A percentile compares a stretch with the other conserved stretches of the same genome.
phyloP scores from a whole-genome alignment of 1,140 invertebrate species.

The Chrysoperla carnea region DNA sequence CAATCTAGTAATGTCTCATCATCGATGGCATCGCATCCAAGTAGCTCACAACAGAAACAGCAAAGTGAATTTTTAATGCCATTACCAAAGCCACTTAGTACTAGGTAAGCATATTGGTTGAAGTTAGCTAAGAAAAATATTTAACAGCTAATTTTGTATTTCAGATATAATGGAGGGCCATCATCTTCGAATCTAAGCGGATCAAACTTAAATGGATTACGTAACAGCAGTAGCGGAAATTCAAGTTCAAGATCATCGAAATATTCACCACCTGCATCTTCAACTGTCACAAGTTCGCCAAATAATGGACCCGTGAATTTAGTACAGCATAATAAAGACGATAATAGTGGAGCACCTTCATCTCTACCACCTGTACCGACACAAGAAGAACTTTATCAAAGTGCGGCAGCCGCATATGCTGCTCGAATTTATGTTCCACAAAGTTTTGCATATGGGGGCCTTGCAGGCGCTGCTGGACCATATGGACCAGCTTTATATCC shows the following conservation, averaged over 20 bases:
- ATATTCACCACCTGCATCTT: constrained; percentile 9
- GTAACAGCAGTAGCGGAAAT: too few relatives aligned
- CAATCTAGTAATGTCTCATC: neutral
- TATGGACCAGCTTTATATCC: neutral
- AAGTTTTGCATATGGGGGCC: neutral
- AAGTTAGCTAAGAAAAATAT: neutral
- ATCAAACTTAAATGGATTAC: too few relatives aligned
- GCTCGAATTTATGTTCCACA: neutral
- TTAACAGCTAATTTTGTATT: neutral
- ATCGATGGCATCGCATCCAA: too few relatives aligned
- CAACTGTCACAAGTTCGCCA: constrained; percentile 7
- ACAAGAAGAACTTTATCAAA: neutral
- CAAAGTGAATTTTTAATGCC: neutral
- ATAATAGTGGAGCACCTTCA: neutral
- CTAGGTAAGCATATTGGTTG: neutral
- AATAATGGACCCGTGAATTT: neutral
- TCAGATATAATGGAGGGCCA: constrained; percentile 18
- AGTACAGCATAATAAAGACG: neutral
- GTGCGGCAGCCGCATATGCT: neutral
- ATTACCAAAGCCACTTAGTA: neutral
- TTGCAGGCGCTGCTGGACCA: neutral
- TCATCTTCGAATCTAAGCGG: constrained; percentile 4
- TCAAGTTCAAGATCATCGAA: constrained; percentile 5
- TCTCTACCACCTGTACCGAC: neutral
- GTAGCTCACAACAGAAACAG: too few relatives aligned